Evolutionary conservation across 1,140 invertebrate genomes (phyloP).

Genomic region (Solenopsis invicta): DNA sequence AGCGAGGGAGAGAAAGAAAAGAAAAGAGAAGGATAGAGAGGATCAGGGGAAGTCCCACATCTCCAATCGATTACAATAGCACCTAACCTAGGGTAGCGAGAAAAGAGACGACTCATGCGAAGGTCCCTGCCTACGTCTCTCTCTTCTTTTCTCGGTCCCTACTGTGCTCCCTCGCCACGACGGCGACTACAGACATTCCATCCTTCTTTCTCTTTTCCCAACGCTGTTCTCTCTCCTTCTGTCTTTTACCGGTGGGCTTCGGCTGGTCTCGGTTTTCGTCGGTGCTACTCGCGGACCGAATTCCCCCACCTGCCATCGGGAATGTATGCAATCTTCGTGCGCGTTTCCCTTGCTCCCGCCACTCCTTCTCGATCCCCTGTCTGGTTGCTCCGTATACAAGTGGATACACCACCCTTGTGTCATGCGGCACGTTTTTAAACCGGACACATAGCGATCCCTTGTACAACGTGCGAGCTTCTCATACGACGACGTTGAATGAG

Average conservation of each 20-base stretch:
- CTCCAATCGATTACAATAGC: conserved; percentile 84
- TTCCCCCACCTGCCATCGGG: conserved; percentile 47
- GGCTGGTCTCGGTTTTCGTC: conserved; percentile 61
- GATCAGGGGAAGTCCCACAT: conserved; percentile 80
- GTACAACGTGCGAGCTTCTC: conserved; percentile 50
- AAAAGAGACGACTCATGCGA: conserved; percentile 74
- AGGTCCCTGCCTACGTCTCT: conserved; percentile 72
- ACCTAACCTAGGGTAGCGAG: conserved; percentile 80
- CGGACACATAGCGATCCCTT: conserved; percentile 53
- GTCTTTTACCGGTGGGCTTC: conserved; percentile 47
- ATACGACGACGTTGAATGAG: conserved; percentile 10
- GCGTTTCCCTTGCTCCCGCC: conserved; percentile 51
- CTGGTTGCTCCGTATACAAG: conserved; percentile 57
- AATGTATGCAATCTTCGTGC: conserved; percentile 68
- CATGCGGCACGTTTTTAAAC: conserved; percentile 61
- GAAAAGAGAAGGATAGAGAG: conserved; percentile 51
- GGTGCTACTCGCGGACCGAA: conserved; percentile 44
- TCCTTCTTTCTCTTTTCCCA: conserved; percentile 26
- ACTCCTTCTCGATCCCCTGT: conserved; percentile 16
- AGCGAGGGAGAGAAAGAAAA: background rate
- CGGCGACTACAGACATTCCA: conserved; percentile 42
- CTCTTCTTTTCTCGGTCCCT: conserved; percentile 46
- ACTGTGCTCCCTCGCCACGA: conserved; percentile 29
- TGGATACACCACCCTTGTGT: conserved; percentile 60
- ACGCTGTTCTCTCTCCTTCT: background rate